phyloP scores from a whole-genome alignment of 1,140 invertebrate species.

The Drosophila busckii region DNA sequence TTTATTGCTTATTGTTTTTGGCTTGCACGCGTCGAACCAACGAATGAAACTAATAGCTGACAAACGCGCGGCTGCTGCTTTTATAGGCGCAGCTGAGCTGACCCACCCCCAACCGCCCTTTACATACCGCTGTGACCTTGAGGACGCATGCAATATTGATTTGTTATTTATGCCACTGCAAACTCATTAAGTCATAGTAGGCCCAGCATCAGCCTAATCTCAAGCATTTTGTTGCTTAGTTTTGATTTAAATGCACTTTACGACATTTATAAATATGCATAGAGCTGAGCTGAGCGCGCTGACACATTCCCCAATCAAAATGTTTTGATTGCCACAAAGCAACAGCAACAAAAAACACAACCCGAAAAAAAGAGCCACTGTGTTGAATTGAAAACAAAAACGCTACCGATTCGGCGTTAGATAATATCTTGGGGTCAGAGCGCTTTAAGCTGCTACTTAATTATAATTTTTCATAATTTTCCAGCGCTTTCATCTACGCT shows the following conservation, averaged over 20 bases:
- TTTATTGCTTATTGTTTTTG: constrained; percentile 15
- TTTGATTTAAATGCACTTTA: constrained; percentile 70
- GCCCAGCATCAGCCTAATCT: constrained; percentile 41
- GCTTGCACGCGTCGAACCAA: constrained; percentile 11
- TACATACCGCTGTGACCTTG: constrained; percentile 45
- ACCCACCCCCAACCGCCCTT: constrained; percentile 23
- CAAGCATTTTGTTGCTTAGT: constrained; percentile 42
- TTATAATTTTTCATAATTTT: constrained; percentile 71
- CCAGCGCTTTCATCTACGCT: constrained; percentile 33
- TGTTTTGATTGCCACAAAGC: constrained; percentile 48
- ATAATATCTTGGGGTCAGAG: constrained; percentile 25
- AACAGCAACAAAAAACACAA: constrained; percentile 44
- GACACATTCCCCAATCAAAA: constrained; percentile 54
- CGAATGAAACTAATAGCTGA: constrained; percentile 35
- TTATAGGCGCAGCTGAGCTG: constrained; percentile 47
- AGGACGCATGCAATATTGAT: constrained; percentile 39
- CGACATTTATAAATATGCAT: constrained; percentile 70
- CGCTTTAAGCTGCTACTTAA: constrained; percentile 54
- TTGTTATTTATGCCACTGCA: constrained; percentile 52
- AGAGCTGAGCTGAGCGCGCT: constrained; percentile 24
- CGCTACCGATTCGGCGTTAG: constrained; percentile 55
- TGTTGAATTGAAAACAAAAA: constrained; percentile 47
- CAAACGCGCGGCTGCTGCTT: constrained; percentile 46
- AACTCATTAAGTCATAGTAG: constrained; percentile 55
- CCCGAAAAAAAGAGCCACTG: constrained; percentile 32